Conservation (phyloP, 2,113 vertebrate species). For the Stegostoma tigrinum region DNA sequence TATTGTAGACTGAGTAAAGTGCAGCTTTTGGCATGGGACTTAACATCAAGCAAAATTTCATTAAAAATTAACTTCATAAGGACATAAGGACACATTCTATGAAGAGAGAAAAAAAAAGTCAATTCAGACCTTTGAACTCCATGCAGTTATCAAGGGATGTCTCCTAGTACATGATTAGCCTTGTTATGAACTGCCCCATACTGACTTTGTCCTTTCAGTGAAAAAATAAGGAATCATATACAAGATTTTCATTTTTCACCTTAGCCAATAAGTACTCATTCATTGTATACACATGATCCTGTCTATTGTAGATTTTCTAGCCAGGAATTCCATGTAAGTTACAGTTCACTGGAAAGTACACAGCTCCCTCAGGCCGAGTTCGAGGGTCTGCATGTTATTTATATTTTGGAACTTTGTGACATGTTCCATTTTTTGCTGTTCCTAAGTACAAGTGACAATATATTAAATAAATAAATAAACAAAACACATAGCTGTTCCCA, state of each 20-base stretch:
- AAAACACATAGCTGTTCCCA: too few species aligned
- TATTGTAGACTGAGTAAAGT: neutral
- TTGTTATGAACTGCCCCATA: neutral
- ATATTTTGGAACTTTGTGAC: too few species aligned
- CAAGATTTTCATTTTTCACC: neutral
- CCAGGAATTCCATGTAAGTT: neutral
- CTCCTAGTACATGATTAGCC: neutral
- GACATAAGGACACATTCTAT: neutral
- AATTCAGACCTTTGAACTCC: neutral
- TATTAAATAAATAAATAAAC: too few species aligned
- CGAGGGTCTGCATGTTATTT: too few species aligned
- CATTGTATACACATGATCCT: neutral
- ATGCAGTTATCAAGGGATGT: neutral
- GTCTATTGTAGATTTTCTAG: neutral
- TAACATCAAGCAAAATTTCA: neutral
- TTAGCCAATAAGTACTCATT: neutral
- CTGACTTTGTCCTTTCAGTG: neutral
- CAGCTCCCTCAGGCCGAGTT: neutral
- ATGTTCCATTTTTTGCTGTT: too few species aligned
- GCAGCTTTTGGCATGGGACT: neutral
- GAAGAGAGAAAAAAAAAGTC: neutral
- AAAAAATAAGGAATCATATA: neutral
- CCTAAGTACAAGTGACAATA: too few species aligned
- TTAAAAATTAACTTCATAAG: slow-evolving; percentile 22
- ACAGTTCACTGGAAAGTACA: neutral